These are phyloP conservation scores for Eugnorisma glareosa DNA, from an alignment of 2,888 invertebrate species.

Conservation along the genomic window DNA sequence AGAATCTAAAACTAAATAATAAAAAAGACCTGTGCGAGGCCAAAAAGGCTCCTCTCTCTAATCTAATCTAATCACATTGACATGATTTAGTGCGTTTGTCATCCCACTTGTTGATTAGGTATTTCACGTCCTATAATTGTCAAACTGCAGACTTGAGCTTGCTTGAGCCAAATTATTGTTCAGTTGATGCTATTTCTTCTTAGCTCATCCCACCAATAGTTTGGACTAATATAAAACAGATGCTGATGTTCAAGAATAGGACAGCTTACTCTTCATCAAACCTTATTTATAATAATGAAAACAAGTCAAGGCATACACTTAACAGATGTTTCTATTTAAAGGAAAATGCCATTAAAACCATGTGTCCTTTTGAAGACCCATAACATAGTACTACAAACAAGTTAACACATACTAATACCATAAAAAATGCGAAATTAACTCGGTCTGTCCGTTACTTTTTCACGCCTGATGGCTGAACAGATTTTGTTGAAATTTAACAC, in stretches of 20 bases:
- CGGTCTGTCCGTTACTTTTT: not conserved
- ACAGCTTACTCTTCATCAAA: not conserved
- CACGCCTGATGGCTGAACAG: not conserved
- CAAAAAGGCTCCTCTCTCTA: no score
- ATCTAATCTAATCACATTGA: no score
- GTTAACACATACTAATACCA: not conserved
- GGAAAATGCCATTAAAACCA: slow-evolving; percentile 26
- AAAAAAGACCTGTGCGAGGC: no score
- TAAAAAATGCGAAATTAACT: not conserved
- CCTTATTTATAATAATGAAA: not conserved
- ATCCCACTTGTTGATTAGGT: no score
- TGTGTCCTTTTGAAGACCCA: slow-evolving; percentile 20
- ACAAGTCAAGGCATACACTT: not conserved
- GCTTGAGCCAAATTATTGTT: no score
- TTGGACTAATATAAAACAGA: not conserved
- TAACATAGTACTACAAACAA: slow-evolving; percentile 10
- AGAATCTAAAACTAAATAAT: no score
- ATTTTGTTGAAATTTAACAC: not conserved
- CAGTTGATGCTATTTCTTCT: no score
- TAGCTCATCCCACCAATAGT: no score
- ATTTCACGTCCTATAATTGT: no score
- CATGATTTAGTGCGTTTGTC: no score
- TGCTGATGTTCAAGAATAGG: not conserved
- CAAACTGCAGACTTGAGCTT: no score
- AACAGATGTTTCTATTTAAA: not conserved